Base-by-base conservation (phyloP, 2,888 invertebrate species). In the Philaethria dido region DNA sequence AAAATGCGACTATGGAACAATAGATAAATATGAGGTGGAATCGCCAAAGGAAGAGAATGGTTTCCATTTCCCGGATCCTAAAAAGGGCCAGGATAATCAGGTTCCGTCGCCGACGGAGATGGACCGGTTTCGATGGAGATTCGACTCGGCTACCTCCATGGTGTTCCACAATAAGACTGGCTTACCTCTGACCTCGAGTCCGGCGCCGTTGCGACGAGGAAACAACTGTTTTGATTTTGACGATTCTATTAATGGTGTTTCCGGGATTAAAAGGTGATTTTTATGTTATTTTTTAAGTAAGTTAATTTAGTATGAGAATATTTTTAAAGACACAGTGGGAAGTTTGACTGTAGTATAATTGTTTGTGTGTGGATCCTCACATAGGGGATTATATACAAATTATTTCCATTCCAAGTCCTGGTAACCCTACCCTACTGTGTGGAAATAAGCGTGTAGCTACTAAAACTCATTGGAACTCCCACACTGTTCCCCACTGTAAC, bases 161-260 rank as follows among this genome's bases (percentile, higher is more conserved):
- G 95, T 97, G 74, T 97, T 97, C 84, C 96, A 97, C 83, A 94
- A 95, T 33, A 93, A 95, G 75, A 97, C 97, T 14, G 97, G 97
- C 0, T 89, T 97, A 62, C 97, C 97, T 0, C 87, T 97, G 52
- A 97, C 97, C 0, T 97, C 97, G 44, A 97, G 97, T 83, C 98
- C 98, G 0, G 98, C 97, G 1, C 98, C 98, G 0, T 86, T 97
- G 70, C 89, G 97, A 52, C 93, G 96, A 61, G 96, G 96, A 2
- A 95, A 95, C 73, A 94, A 95, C 64, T 95, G 96, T 78, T 97
- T 98, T 83, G 97, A 97, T 81, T 98, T 96, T 79, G 98, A 98
- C 87, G 96, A 96, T 77, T 94, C 95, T 45, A 94, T 97, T 72
- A 95, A 95, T 75, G 95, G 95, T 8, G 95, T 96, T 33, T 95